Percentiles rank a stretch among this genome's conserved stretches.
These are phyloP conservation scores for Aporrectodea caliginosa DNA, from an alignment of 1,140 invertebrate genomes.

Conservation along the genomic window DNA sequence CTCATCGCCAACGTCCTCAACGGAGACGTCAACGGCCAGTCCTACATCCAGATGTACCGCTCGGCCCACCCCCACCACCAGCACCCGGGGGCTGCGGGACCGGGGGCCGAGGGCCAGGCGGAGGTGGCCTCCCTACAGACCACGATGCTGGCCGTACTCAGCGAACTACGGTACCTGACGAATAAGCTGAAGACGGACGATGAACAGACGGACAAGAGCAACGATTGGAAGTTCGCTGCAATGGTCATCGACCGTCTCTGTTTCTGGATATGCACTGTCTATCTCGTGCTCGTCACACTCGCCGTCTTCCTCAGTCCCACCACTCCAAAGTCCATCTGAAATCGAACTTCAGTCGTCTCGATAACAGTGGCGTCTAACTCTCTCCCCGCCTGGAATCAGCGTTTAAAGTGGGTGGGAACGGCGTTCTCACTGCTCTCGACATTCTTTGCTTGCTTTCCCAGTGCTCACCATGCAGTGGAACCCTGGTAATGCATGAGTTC, in stretches of 20 bases:
- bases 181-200: conserved; percentile 55
- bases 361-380: too few relatives aligned
- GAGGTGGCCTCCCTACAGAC: conserved; percentile 34
- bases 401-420: too few relatives aligned
- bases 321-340: too few relatives aligned
- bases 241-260: conserved; percentile 99
- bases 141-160: conserved; percentile 84
- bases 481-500: too few relatives aligned
- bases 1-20: conserved; percentile 91
- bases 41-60: not conserved
- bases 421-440: too few relatives aligned
- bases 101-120: conserved; percentile 35
- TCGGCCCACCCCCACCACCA: conserved; percentile 44
- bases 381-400: too few relatives aligned
- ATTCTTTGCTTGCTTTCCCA: too few relatives aligned
- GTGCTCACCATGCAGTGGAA: too few relatives aligned
- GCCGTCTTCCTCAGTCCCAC: conserved; percentile 75
- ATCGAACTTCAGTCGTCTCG: too few relatives aligned
- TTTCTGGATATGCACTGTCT: conserved; percentile 97
- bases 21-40: conserved; percentile 79
- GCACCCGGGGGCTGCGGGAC: not conserved
- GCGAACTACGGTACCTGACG: conserved; percentile 89
- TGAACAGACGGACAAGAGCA: conserved; percentile 49
- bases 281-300: conserved; percentile 94
- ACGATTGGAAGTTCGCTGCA: conserved; percentile 98